phyloP scores from a whole-genome alignment of 2,113 vertebrate species.

The Campylorhamphus procurvoides region DNA sequence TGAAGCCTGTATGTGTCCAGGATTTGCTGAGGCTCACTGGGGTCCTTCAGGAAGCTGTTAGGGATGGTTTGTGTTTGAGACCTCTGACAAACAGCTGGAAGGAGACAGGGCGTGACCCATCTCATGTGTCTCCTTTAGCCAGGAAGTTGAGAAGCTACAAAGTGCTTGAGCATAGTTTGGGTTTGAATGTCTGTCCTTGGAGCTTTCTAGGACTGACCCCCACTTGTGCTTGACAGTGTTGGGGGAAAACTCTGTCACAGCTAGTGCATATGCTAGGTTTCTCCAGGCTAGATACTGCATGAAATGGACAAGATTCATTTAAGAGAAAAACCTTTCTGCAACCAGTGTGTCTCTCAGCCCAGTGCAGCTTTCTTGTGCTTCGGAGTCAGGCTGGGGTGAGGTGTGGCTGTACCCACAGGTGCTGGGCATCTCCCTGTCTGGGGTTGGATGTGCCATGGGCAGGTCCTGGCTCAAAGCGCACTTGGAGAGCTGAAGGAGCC shows the following conservation, averaged over 20 bases:
- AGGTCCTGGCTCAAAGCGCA: neutral
- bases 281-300: neutral
- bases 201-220: neutral
- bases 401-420: neutral
- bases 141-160: neutral
- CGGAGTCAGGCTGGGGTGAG: accelerated
- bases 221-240: accelerated
- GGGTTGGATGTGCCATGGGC: neutral
- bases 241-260: neutral
- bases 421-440: neutral
- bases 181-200: neutral
- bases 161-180: neutral
- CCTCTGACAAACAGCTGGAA: neutral
- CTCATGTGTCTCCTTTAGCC: neutral
- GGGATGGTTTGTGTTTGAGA: neutral
- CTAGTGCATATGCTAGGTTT: neutral
- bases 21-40: neutral
- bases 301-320: neutral
- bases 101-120: neutral
- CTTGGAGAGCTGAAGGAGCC: neutral
- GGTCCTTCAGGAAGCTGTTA: neutral
- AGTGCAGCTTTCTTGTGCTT: accelerated
- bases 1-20: neutral
- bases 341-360: accelerated
- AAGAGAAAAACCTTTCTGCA: neutral